A percentile compares a stretch with the other conserved stretches of the same genome.
phyloP scores from a whole-genome alignment of 2,113 vertebrate genomes.

The Tricholaema leucomelas region DNA sequence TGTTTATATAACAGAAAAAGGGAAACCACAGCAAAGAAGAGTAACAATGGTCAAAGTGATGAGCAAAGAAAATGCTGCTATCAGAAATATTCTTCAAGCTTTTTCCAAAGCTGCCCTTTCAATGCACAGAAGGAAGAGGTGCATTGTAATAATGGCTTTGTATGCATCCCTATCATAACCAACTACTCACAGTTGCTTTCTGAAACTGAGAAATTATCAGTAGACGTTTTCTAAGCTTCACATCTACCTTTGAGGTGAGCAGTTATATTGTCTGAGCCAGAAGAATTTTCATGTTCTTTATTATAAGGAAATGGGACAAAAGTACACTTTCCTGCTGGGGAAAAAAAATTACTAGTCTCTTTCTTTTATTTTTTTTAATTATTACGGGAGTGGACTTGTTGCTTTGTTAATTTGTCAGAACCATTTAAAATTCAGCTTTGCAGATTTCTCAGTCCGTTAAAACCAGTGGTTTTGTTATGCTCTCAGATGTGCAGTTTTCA shows the following conservation, averaged over 20 bases:
- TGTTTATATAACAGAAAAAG: conserved; percentile 68
- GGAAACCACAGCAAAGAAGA: conserved; percentile 53
- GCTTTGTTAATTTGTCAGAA: neutral
- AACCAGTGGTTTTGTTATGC: neutral
- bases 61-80: conserved; percentile 43
- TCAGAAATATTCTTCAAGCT: conserved; percentile 60
- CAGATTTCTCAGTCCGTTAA: neutral
- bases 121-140: conserved; percentile 37
- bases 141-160: conserved; percentile 23
- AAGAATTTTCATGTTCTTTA: neutral
- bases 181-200: conserved; percentile 38
- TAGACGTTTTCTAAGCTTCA: conserved; percentile 17
- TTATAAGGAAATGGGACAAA: neutral
- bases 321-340: neutral
- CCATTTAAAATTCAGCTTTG: neutral
- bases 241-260: conserved; percentile 17
- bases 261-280: neutral
- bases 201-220: conserved; percentile 14
- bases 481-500: neutral
- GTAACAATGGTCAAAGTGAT: conserved; percentile 63
- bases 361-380: neutral
- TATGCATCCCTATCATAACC: conserved; percentile 24
- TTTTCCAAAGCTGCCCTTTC: conserved; percentile 59
- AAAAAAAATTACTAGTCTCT: neutral
- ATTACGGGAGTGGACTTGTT: neutral